A percentile compares a stretch with the other conserved stretches of the same genome.
Evolutionary conservation across 2,888 invertebrate species (phyloP).

Genomic region (Tinea pellionella): DNA sequence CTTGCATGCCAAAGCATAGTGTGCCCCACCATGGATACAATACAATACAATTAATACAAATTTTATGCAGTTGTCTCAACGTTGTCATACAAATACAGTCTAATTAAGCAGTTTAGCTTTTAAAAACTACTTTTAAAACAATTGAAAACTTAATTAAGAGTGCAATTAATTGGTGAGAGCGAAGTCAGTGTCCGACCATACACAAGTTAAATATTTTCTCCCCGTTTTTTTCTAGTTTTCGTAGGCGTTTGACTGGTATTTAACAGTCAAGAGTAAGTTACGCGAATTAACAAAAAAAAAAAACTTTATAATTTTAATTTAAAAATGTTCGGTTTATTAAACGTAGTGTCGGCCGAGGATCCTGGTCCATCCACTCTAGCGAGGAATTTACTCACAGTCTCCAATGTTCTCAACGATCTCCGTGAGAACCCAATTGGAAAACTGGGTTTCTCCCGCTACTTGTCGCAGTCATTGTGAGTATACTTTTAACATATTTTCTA

Average conservation of each 20-base stretch:
- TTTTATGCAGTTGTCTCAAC: too few relatives aligned
- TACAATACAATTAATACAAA: too few relatives aligned
- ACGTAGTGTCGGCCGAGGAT: conserved; percentile 49
- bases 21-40: too few relatives aligned
- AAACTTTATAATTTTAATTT: neutral
- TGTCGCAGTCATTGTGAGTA: conserved; percentile 85
- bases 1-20: too few relatives aligned
- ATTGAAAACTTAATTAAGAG: neutral
- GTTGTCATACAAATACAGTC: too few relatives aligned
- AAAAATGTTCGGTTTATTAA: neutral
- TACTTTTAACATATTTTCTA: too few relatives aligned
- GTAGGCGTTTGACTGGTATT: neutral
- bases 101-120: too few relatives aligned
- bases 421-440: conserved; percentile 81
- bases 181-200: neutral
- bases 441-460: conserved; percentile 78
- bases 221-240: neutral
- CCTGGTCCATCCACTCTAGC: conserved; percentile 44
- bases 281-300: neutral
- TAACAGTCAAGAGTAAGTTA: neutral
- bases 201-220: neutral
- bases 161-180: neutral
- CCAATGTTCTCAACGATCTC: conserved; percentile 77
- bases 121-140: too few relatives aligned
- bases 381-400: conserved; percentile 71